These are phyloP conservation scores for Maniola hyperantus DNA, from an alignment of 2,888 invertebrate genomes.

Conservation along the genomic window DNA sequence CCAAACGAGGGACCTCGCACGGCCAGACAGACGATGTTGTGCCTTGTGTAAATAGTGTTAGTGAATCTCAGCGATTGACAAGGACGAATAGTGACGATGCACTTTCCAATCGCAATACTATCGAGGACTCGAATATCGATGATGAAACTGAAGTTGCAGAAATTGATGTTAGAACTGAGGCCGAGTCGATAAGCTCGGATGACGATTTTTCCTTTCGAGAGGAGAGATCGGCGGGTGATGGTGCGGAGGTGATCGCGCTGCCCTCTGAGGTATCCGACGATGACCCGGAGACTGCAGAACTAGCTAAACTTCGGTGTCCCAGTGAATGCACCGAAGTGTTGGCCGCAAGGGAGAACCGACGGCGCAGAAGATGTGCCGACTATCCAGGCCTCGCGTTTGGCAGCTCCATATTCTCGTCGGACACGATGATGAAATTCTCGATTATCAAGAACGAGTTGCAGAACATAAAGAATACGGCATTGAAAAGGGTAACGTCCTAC, in stretches of 20 bases:
- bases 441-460: conserved; percentile 98
- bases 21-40: conserved; percentile 75
- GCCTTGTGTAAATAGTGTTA: conserved; percentile 82
- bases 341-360: conserved; percentile 90
- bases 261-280: conserved; percentile 80
- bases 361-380: conserved; percentile 92
- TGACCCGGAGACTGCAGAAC: conserved; percentile 90
- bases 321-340: conserved; percentile 95
- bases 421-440: conserved; percentile 98
- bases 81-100: conserved; percentile 82
- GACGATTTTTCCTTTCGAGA: conserved; percentile 74
- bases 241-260: conserved; percentile 66
- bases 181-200: conserved; percentile 67
- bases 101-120: conserved; percentile 76
- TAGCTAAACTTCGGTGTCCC: conserved; percentile 92
- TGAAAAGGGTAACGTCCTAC: conserved; percentile 93
- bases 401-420: conserved; percentile 96
- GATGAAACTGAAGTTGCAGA: conserved; percentile 71
- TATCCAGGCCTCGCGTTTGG: conserved; percentile 96
- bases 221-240: conserved; percentile 73
- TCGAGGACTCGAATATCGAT: conserved; percentile 68
- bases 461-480: conserved; percentile 97
- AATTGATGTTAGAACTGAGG: conserved; percentile 61
- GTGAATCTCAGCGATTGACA: conserved; percentile 81
- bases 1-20: conserved; percentile 76